These are phyloP conservation scores for Athalia cordata DNA, from an alignment of 2,888 invertebrate species.

Conservation along the genomic window DNA sequence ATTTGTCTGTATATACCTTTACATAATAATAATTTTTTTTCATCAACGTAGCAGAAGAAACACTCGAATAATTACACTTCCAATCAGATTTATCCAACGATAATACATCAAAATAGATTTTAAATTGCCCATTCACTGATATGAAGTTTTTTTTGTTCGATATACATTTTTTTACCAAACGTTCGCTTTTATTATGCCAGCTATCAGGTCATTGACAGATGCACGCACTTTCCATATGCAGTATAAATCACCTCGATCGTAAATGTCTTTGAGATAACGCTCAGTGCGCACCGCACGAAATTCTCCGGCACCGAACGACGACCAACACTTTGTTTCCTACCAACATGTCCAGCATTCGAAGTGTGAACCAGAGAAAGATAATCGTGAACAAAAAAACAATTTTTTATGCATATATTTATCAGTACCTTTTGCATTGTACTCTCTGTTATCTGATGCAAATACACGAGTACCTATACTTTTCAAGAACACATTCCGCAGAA, in stretches of 20 bases:
- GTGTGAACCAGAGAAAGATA: constrained; percentile 33
- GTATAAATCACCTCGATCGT: constrained; percentile 31
- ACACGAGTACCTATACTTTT: background rate
- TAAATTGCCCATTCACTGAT: constrained; percentile 18
- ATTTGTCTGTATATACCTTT: background rate
- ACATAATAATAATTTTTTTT: background rate
- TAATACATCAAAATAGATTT: constrained; percentile 17
- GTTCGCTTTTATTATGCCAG: constrained; percentile 21
- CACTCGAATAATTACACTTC: constrained; percentile 2
- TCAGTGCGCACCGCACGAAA: background rate
- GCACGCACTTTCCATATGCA: constrained; percentile 13
- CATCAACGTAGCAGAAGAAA: background rate
- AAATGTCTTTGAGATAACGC: constrained; percentile 39
- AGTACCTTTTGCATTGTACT: constrained; percentile 41
- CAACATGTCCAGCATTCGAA: background rate
- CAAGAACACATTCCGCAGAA: constrained; percentile 16
- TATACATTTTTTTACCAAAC: constrained; percentile 11
- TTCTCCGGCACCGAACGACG: constrained; percentile 17
- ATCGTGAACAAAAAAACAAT: constrained; percentile 24
- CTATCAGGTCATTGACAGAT: constrained; percentile 42
- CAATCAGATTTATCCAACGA: constrained; percentile 1
- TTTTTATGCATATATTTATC: background rate
- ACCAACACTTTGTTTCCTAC: background rate
- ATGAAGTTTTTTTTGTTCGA: constrained; percentile 20
- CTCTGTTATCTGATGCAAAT: constrained; percentile 29